Evolutionary conservation across 2,113 vertebrate species (phyloP), one percentile per base, ranked within the genome.

Genomic region (Serinus canaria): DNA sequence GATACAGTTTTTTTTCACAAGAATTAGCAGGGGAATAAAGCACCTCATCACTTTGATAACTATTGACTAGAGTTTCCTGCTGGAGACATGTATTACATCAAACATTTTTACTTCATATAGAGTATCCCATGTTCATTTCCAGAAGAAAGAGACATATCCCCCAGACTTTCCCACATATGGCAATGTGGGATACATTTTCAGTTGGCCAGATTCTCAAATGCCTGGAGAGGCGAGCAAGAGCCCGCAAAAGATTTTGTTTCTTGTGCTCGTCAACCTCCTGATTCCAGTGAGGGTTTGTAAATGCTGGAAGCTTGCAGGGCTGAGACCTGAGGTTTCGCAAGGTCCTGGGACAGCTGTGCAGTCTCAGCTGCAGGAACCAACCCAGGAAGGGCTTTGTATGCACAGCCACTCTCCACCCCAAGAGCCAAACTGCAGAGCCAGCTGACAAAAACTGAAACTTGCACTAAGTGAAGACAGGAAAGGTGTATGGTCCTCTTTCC

Each of bases 61-160:
- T 83, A 64, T 9, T 90, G 87, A 96, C 88, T 81, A 33, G 58
- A 86, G 30, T 56, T 93, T 96, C 92, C 88, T 95, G 85, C 90
- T 95, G 72, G 68, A 95, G 88, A 77, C n/a, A 75, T 20, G 1
- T 13, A 88, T 59, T 46, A 47, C 0, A 3, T 63, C 41, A 89
- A 93, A 78, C 6, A 1, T 74, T 92, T 85, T 30, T 70, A 63
- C 59, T 94, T 90, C 67, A 23, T 17, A 21, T 35, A 47, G 33
- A 90, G 64, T 31, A 87, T 59, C 81, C 60, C 90, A 87, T 0
- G 0, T 78, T 83, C 2, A 49, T 56, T 83, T 77, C 67, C 56
- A 81, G 76, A 27, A 86, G 47, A 74, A 90, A 77, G 78, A 83
- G 69, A 59, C 0, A 0, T 33, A 83, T 33, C 21, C 50, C 52